phyloP scores from a whole-genome alignment of 2,113 vertebrate genomes.

The Saguinus midas region DNA sequence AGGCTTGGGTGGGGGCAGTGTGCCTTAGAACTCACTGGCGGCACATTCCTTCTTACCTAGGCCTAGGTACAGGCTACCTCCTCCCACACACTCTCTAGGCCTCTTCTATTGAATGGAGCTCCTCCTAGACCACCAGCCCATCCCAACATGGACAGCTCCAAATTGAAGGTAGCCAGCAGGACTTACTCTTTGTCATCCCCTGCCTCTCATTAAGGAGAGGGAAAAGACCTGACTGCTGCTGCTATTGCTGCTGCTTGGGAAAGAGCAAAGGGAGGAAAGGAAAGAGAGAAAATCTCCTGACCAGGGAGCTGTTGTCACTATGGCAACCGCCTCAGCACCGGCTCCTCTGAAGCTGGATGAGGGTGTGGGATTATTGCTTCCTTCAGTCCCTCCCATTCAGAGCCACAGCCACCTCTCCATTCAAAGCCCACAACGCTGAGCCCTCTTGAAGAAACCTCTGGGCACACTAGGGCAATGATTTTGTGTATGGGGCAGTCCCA shows the following conservation, averaged over 20 bases:
- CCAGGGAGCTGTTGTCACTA: slow-evolving; percentile 76
- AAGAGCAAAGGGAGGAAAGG: slow-evolving; percentile 63
- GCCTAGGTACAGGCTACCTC: neutral
- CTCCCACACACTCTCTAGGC: neutral
- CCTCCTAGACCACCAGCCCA: neutral
- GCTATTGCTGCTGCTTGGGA: slow-evolving; percentile 57
- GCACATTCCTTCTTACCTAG: neutral
- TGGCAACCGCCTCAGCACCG: slow-evolving; percentile 78
- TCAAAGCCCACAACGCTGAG: neutral
- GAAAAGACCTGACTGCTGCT: slow-evolving; percentile 27
- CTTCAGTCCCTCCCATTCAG: slow-evolving; percentile 42
- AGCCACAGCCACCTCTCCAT: slow-evolving; percentile 8
- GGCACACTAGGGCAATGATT: neutral
- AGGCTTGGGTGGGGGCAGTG: neutral
- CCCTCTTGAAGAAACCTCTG: neutral
- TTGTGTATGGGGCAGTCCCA: neutral
- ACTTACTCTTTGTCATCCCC: neutral
- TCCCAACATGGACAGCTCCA: neutral
- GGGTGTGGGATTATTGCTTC: slow-evolving; percentile 76
- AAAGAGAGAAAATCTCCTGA: slow-evolving; percentile 72
- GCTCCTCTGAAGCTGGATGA: slow-evolving; percentile 71
- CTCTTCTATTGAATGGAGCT: neutral
- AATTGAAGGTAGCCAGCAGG: neutral
- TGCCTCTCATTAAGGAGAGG: neutral
- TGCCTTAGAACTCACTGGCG: neutral